Base-by-base conservation (phyloP, 2,888 invertebrate genomes). In the Phyto melanocephala region DNA sequence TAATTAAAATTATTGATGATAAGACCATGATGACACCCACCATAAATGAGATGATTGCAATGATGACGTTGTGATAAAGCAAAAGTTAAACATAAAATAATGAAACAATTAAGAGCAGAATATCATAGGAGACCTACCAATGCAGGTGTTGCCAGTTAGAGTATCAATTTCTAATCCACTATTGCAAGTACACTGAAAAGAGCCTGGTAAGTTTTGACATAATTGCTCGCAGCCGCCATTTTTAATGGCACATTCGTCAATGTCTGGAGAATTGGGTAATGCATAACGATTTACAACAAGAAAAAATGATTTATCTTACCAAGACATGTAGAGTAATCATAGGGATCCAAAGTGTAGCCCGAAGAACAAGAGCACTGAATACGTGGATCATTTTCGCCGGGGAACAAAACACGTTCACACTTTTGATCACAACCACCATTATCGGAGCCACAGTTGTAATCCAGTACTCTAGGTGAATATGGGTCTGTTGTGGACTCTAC, bases 151-250 rank as follows among this genome's bases (percentile, higher is more conserved):
- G 63, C 92, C 90, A 28, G 92, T 88, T 1, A 85, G 88, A 0
- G 87, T 87, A 47, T 92, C 91, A 74, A 93, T 89, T 85, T 92
- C 90, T 60, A 92, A 92, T 10, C 94, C 94, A 35, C 88, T 85
- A 17, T 90, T 90, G 84, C 94, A 94, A 45, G 90, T 88, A 86
- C 94, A 94, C 50, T 91, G 90, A 86, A 92, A 93, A n/a, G 92
- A 91, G 40, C 94, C 94, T 0, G 92, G 92, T 47, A 92, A 90
- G 87, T 94, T 94, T 76, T 90, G 90, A 87, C 94, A 94, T 50
- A 91, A 89, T 83, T 92, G 91, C 63, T 92, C 90, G 85, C 94
- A 94, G 37, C 92, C 93, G 3, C 93, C 93, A 84, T 92, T 92
- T 54, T 92, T 91, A 47, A 91, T 89, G 71, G 88, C 86, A 86